These are phyloP conservation scores for Oscarella lobularis DNA, from an alignment of 37 sponge, comb jelly and placozoan genomes.

Conservation along the genomic window DNA sequence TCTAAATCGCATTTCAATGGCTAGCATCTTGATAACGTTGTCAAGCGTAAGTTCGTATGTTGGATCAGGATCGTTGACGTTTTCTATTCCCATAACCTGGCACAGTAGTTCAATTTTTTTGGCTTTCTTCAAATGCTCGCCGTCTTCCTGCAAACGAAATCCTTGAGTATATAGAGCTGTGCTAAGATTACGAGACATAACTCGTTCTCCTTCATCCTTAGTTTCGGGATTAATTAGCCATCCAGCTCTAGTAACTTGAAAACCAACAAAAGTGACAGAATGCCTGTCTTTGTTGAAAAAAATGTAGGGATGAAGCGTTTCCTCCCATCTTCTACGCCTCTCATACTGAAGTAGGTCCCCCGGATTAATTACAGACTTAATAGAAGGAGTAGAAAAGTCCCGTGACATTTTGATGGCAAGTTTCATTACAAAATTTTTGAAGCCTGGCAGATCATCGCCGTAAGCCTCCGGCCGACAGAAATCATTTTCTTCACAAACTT, in stretches of 20 bases:
- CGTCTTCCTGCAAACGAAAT: slow-evolving; percentile 52
- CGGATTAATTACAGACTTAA: not conserved
- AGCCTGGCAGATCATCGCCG: not conserved
- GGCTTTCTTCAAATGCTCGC: slow-evolving; percentile 15
- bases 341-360: not conserved
- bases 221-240: not conserved
- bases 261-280: slow-evolving; percentile 82
- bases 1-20: slow-evolving; percentile 88
- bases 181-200: not conserved
- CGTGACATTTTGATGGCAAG: not conserved
- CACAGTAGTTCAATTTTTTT: slow-evolving; percentile 23
- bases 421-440: not conserved
- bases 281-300: slow-evolving; percentile 73
- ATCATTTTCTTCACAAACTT: not conserved
- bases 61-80: slow-evolving; percentile 13
- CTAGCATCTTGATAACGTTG: slow-evolving; percentile 68
- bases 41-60: slow-evolving; percentile 63
- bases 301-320: slow-evolving; percentile 79
- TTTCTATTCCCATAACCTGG: slow-evolving; percentile 15
- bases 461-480: not conserved
- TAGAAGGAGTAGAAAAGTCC: slow-evolving; percentile 7
- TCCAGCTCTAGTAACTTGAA: slow-evolving; percentile 3
- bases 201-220: not conserved
- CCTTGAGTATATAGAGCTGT: slow-evolving; percentile 8
- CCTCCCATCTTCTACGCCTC: slow-evolving; percentile 12